Conservation (phyloP, 2,888 invertebrate genomes). For the Monopis laevigella region DNA sequence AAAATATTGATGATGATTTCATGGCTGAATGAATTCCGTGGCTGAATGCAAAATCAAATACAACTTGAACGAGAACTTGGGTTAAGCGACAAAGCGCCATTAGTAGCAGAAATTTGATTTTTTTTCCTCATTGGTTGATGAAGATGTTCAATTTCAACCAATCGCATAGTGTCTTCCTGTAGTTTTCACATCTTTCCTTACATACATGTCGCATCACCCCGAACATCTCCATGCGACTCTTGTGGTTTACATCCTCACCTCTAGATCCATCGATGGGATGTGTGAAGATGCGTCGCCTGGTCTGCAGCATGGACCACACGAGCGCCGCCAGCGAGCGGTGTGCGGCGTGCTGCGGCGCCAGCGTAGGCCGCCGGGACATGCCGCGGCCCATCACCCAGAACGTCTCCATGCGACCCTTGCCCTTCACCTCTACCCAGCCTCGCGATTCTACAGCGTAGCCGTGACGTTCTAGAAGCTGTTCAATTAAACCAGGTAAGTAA, state of each 20-base stretch:
- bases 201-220: no score
- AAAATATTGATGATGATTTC: no score
- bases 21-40: no score
- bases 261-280: conserved; percentile 24
- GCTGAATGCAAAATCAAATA: no score
- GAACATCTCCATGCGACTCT: no score
- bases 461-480: conserved; percentile 75
- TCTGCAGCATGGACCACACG: conserved; percentile 89
- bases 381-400: conserved; percentile 83
- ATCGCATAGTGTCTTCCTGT: no score
- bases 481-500: neutral
- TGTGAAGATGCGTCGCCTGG: conserved; percentile 72
- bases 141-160: no score
- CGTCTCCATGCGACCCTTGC: conserved; percentile 97
- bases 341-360: conserved; percentile 62
- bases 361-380: conserved; percentile 61
- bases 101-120: neutral
- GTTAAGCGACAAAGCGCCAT: neutral
- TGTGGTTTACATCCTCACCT: no score
- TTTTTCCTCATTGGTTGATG: neutral
- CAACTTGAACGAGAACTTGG: no score
- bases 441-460: conserved; percentile 80
- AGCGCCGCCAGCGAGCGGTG: conserved; percentile 82
- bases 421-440: conserved; percentile 91
- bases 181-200: no score